phyloP scores from a whole-genome alignment of 2,797 vertebrate genomes.

The Erpetoichthys calabaricus region DNA sequence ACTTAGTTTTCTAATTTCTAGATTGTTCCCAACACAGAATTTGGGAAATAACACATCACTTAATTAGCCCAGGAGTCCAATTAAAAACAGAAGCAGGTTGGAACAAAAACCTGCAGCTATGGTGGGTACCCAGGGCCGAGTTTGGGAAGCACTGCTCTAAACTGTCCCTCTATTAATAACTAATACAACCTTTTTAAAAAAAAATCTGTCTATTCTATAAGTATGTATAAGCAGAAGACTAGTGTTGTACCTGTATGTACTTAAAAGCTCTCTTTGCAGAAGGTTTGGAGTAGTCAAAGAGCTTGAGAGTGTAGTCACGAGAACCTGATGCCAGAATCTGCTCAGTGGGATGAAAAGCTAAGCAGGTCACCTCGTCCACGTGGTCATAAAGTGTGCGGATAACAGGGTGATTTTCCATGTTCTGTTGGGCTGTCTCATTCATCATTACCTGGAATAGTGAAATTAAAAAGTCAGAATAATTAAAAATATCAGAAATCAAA shows the following conservation, averaged over 20 bases:
- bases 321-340: slow-evolving; percentile 94
- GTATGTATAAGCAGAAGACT: background rate
- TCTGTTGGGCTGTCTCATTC: slow-evolving; percentile 96
- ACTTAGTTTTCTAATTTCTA: no score
- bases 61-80: no score
- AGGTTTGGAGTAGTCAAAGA: slow-evolving; percentile 96
- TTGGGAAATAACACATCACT: no score
- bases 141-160: no score
- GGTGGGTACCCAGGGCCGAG: no score
- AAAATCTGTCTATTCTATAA: no score
- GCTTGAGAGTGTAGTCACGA: slow-evolving; percentile 89
- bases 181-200: no score
- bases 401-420: slow-evolving; percentile 97
- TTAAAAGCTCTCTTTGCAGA: slow-evolving; percentile 97
- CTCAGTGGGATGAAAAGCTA: slow-evolving; percentile 88
- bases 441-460: slow-evolving; percentile 76
- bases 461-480: slow-evolving; percentile 10
- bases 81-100: no score
- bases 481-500: background rate
- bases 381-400: slow-evolving; percentile 94
- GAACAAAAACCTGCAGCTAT: no score
- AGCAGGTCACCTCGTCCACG: slow-evolving; percentile 90
- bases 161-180: no score
- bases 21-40: no score
- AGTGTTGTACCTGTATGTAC: slow-evolving; percentile 76